A percentile compares a stretch with the other conserved stretches of the same genome.
phyloP scores from a whole-genome alignment of 1,140 invertebrate genomes.

The Acromyrmex heyeri region DNA sequence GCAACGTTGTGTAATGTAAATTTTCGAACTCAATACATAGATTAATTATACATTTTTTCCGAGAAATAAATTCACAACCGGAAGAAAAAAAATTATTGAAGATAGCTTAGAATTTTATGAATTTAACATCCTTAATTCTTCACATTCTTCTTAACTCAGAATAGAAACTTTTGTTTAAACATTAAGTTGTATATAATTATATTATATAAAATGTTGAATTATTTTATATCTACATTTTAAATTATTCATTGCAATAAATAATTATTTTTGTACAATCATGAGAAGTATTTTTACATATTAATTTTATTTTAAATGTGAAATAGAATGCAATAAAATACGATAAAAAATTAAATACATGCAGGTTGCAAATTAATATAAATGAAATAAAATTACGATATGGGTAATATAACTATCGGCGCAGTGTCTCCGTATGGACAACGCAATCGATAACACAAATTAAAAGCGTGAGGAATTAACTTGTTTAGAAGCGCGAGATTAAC shows the following conservation, averaged over 20 bases:
- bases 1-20: not conserved
- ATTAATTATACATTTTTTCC: conserved; percentile 4
- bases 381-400: not conserved
- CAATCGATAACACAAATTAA: conserved; percentile 48
- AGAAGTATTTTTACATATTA: not conserved
- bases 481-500: conserved; percentile 67
- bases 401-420: not conserved
- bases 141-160: not conserved
- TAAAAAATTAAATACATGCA: not conserved
- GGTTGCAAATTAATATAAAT: not conserved
- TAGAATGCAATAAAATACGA: not conserved
- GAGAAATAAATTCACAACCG: not conserved
- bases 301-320: not conserved
- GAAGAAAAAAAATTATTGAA: not conserved
- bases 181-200: not conserved
- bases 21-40: not conserved
- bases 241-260: not conserved
- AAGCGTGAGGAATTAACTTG: conserved; percentile 78
- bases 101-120: no score
- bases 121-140: no score
- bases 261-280: not conserved
- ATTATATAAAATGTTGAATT: not conserved
- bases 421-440: conserved; percentile 34
- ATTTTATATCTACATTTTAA: not conserved
- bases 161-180: not conserved